Evolutionary conservation across 2,113 vertebrate species (phyloP).

Genomic region (Elachura formosa): DNA sequence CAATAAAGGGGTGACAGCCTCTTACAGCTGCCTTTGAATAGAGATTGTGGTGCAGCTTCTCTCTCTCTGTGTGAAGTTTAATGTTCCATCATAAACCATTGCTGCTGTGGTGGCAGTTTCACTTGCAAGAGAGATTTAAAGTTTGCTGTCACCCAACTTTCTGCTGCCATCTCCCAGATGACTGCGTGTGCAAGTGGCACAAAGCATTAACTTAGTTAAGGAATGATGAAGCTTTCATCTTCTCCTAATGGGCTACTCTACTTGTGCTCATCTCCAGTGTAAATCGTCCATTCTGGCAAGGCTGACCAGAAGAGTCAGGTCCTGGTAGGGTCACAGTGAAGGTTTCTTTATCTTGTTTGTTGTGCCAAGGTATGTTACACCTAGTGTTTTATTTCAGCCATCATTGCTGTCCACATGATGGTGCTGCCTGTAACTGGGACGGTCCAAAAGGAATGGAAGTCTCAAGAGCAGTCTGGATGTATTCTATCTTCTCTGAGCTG

Average conservation of each 20-base stretch:
- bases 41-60: background rate
- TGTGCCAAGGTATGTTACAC: background rate
- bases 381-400: background rate
- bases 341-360: background rate
- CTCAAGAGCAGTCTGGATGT: fast-evolving
- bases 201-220: background rate
- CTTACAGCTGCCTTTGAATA: background rate
- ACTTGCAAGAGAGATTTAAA: background rate
- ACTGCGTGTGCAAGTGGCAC: background rate
- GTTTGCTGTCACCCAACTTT: background rate
- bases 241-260: background rate
- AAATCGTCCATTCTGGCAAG: background rate
- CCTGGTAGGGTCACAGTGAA: background rate
- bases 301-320: background rate
- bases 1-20: background rate
- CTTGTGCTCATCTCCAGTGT: background rate
- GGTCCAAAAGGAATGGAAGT: background rate
- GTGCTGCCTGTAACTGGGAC: background rate
- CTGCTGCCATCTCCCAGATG: background rate
- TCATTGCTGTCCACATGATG: fast-evolving
- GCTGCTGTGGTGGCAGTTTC: background rate
- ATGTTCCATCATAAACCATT: background rate
- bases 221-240: background rate
- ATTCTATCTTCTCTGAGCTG: background rate
- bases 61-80: background rate